Evolutionary conservation across 2,797 vertebrate genomes (phyloP).

Genomic region (Spinus olivaceus): DNA sequence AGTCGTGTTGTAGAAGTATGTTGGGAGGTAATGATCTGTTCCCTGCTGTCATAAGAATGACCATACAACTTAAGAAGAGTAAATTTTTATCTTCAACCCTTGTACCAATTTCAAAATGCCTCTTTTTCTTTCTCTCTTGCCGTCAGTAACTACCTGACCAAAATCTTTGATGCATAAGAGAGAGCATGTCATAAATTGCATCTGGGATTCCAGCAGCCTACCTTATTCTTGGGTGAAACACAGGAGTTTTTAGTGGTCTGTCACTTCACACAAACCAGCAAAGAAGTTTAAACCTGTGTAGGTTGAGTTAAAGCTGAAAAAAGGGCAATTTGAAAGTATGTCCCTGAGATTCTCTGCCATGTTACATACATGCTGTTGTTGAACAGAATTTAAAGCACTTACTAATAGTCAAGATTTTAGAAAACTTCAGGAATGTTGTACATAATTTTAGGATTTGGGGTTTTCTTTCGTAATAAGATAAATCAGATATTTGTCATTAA

Average conservation of each 20-base stretch:
- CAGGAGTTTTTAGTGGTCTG: not conserved
- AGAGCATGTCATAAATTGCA: rapidly evolving
- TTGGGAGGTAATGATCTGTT: not conserved
- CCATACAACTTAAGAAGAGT: not conserved
- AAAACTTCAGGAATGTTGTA: not conserved
- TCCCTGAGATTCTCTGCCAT: not conserved
- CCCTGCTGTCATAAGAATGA: not conserved
- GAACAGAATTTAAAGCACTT: not conserved
- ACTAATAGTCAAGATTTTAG: not conserved
- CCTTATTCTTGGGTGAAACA: not conserved
- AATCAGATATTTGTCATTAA: not conserved
- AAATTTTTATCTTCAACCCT: not conserved
- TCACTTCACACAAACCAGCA: not conserved
- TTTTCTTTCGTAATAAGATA: not conserved
- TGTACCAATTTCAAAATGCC: not conserved
- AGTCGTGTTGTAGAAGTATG: not conserved
- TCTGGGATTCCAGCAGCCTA: not conserved
- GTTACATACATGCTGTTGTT: not conserved
- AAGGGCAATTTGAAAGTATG: not conserved
- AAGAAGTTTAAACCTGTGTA: not conserved
- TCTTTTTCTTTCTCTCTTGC: not conserved
- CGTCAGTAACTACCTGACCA: not conserved
- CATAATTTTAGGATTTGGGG: not conserved
- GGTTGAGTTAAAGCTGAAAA: not conserved
- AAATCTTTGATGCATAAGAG: not conserved